Evolutionary conservation across 2,113 vertebrate species (phyloP).

Genomic region (Cichladusa arquata): DNA sequence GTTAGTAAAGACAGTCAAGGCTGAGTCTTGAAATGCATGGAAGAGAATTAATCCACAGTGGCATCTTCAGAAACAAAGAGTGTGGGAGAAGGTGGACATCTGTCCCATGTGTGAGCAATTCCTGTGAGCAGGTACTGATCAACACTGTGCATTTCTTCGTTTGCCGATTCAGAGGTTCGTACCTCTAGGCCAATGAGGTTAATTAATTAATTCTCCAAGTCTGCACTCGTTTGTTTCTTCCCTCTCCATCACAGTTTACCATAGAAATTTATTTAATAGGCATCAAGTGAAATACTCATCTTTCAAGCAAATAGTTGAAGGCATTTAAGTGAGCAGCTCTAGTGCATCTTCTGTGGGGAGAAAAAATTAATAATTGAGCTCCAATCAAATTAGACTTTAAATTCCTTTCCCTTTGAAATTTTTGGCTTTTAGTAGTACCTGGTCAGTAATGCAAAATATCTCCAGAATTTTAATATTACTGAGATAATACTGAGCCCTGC

Average conservation of each 20-base stretch:
- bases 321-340: not conserved
- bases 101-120: not conserved
- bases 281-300: accelerated
- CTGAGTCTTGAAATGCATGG: not conserved
- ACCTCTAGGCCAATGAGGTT: not conserved
- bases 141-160: not conserved
- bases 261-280: not conserved
- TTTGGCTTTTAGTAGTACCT: not conserved
- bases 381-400: not conserved
- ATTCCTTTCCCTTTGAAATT: not conserved
- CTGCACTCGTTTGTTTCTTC: not conserved
- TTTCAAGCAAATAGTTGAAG: not conserved
- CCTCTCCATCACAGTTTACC: not conserved
- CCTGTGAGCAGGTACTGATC: not conserved
- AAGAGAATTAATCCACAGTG: not conserved
- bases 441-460: not conserved
- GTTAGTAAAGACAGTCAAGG: not conserved
- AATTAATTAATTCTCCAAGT: not conserved
- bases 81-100: not conserved
- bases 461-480: not conserved
- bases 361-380: not conserved
- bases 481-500: not conserved
- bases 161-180: not conserved
- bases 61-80: not conserved
- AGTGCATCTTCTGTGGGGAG: not conserved